Evolutionary conservation across 2,113 vertebrate genomes (phyloP).

Genomic region (Apteryx mantelli): DNA sequence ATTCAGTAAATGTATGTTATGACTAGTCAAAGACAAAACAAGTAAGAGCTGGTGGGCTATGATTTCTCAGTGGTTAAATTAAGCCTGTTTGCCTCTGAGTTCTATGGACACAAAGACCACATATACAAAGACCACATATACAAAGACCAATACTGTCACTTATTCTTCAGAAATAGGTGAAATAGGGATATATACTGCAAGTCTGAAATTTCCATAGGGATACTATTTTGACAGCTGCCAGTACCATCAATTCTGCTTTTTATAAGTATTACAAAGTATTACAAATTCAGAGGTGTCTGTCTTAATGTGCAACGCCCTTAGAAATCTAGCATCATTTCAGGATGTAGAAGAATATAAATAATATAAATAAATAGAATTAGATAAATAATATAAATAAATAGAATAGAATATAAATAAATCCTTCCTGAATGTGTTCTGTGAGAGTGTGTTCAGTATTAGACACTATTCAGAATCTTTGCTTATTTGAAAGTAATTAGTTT

Average conservation of each 20-base stretch:
- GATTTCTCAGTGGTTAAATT: slow-evolving; percentile 29
- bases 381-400: too few species aligned
- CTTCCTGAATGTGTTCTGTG: background rate
- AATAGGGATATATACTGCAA: background rate
- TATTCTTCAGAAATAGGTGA: slow-evolving; percentile 12
- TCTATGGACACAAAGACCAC: background rate
- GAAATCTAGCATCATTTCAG: slow-evolving; percentile 21
- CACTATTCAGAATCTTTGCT: background rate
- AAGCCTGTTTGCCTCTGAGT: background rate
- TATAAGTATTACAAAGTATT: background rate
- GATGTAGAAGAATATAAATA: slow-evolving; percentile 26
- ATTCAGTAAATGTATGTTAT: background rate
- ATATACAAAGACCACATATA: slow-evolving; percentile 35
- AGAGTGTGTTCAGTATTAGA: background rate
- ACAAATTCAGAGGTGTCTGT: background rate
- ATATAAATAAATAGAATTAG: background rate
- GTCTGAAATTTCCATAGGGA: slow-evolving; percentile 19
- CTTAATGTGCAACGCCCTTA: background rate
- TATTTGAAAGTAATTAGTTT: background rate
- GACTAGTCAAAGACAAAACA: slow-evolving; percentile 4
- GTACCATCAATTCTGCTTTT: background rate
- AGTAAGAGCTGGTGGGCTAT: background rate
- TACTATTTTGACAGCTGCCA: slow-evolving; percentile 30
- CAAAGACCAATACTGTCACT: background rate
- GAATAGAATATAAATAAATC: slow-evolving; percentile 10